Evolutionary conservation across 2,888 invertebrate species (phyloP), one percentile per base, ranked within the genome.

Genomic region (Acanthosepion lycidas): DNA sequence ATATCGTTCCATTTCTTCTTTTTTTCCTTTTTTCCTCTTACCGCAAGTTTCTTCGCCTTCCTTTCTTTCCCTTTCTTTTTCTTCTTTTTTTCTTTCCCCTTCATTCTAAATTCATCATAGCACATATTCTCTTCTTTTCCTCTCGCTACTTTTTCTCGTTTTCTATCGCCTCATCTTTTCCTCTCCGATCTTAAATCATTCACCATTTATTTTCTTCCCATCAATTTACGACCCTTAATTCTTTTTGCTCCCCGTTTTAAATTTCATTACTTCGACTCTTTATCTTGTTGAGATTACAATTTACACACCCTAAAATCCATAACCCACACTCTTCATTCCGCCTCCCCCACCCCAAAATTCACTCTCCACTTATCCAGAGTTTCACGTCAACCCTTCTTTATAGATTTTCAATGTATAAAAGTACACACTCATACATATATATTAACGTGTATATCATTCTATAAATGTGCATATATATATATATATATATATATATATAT

Each of bases 121-220:
- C 9, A n/a, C 3, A 78, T 4, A 8, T 12, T 3, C n/a, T 9
- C 78, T 12, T 9, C 12, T 78, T 15, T 78, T 78, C 15, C 8
- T n/a, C 8, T 78, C n/a, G 20, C 20, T 26, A 15, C 26, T 59
- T 59, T 59, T 59, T 78, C 9, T 78, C 78, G 78, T n/a, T 78
- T 78, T n/a, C 1, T 78, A n/a, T n/a, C n/a, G n/a, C 9, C 15
- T 28, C 8, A 28, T 78, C 4, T 23, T 59, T 78, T 26, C 64
- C 26, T 78, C n/a, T 9, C n/a, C 8, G 4, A 78, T 6, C 12
- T 28, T 78, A n/a, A 78, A 8, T 78, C n/a, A 78, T 78, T 78
- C 78, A n/a, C 78, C 78, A 78, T 78, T 78, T 78, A 78, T 78
- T 78, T 78, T 78, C 78, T 78, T 78, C n/a, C 78, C 78, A 78